phyloP scores from a whole-genome alignment of 2,113 vertebrate genomes.

The Eurystomus gularis region DNA sequence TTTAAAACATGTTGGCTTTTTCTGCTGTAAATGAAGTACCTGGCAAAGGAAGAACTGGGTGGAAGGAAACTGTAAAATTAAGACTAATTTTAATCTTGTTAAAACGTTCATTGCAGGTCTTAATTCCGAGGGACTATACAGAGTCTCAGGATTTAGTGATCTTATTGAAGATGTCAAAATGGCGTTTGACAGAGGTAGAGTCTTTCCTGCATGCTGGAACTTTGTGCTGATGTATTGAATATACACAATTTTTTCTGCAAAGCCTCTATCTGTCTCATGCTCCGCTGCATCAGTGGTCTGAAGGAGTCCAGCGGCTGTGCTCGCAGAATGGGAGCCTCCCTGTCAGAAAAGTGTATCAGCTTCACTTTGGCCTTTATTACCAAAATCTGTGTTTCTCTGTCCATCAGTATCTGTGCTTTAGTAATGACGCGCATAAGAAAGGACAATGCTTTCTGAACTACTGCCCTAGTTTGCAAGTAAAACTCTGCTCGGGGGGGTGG shows the following conservation, averaged over 20 bases:
- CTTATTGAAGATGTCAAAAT: constrained; percentile 98
- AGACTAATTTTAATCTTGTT: neutral
- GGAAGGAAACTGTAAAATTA: neutral
- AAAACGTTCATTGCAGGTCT: constrained; percentile 81
- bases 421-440: neutral
- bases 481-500: neutral
- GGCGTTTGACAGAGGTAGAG: constrained; percentile 94
- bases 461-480: constrained; percentile 44
- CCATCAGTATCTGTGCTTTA: neutral
- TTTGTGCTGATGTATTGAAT: neutral
- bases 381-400: neutral
- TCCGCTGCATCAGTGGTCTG: neutral
- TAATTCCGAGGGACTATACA: constrained; percentile 96
- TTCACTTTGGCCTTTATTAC: constrained; percentile 5
- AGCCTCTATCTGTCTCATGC: neutral
- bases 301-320: neutral
- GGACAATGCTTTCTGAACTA: constrained; percentile 33
- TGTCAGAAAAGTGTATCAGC: neutral
- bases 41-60: neutral
- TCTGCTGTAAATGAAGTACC: neutral
- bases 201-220: neutral
- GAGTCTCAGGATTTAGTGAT: constrained; percentile 97
- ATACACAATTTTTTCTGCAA: neutral
- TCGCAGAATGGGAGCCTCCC: neutral
- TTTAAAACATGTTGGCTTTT: constrained; percentile 14